Percentiles rank a stretch among this genome's conserved stretches.
Evolutionary conservation across 2,113 vertebrate species (phyloP).

Genomic region (Trichechus manatus): DNA sequence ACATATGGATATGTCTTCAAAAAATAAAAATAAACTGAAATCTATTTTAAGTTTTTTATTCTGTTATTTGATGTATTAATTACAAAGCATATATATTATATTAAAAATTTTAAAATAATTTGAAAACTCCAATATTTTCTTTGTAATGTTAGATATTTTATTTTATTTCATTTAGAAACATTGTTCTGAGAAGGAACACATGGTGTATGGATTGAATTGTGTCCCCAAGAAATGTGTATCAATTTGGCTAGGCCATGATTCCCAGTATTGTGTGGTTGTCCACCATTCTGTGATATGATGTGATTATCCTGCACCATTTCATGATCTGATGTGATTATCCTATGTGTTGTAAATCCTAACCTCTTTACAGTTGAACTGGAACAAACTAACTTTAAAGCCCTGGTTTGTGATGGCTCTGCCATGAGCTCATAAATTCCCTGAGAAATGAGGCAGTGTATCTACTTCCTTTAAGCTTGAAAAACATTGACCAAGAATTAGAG

Average conservation of each 20-base stretch:
- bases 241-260: no score
- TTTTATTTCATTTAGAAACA: slow-evolving; percentile 44
- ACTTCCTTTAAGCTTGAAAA: not conserved
- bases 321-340: no score
- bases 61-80: not conserved
- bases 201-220: no score
- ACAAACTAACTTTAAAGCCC: no score
- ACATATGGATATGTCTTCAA: not conserved
- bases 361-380: no score
- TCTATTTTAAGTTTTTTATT: not conserved
- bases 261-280: no score
- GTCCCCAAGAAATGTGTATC: no score
- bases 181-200: not conserved
- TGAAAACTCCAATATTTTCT: not conserved
- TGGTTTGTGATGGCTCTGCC: not conserved
- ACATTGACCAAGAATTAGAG: not conserved
- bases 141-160: not conserved
- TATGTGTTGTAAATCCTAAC: no score
- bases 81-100: not conserved
- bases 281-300: no score
- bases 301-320: no score
- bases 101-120: not conserved
- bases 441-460: not conserved
- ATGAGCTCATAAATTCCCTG: not conserved
- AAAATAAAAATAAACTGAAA: not conserved